phyloP scores from a whole-genome alignment of 2,888 invertebrate species.

The Hesperia comma region DNA sequence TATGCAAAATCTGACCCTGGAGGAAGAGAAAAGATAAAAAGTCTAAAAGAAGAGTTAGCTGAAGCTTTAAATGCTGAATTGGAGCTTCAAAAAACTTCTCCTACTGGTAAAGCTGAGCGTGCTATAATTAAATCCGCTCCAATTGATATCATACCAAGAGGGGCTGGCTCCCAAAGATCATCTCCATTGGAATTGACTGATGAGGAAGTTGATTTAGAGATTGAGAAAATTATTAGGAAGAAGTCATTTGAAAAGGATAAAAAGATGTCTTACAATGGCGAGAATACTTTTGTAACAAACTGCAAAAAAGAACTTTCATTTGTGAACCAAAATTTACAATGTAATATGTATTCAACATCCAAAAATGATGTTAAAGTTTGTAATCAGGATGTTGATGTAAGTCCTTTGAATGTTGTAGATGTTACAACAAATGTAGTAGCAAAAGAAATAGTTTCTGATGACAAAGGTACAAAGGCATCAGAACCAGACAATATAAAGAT shows the following conservation, averaged over 20 bases:
- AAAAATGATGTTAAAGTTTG: conserved; percentile 53
- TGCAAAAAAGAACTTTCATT: conserved; percentile 28
- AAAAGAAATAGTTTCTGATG: conserved; percentile 52
- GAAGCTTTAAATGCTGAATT: conserved; percentile 73
- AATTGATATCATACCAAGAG: conserved; percentile 86
- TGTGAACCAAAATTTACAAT: conserved; percentile 31
- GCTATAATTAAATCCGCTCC: conserved; percentile 86
- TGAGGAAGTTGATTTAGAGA: conserved; percentile 87
- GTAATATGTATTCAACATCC: conserved; percentile 54
- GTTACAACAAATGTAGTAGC: conserved; percentile 50
- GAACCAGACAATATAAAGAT: conserved; percentile 58
- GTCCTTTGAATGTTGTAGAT: conserved; percentile 52
- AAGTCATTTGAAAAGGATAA: conserved; percentile 78
- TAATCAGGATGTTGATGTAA: conserved; percentile 49
- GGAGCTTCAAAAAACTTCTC: conserved; percentile 69
- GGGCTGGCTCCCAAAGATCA: conserved; percentile 78
- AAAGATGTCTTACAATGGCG: conserved; percentile 62
- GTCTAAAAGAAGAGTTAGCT: conserved; percentile 76
- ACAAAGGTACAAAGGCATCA: conserved; percentile 50
- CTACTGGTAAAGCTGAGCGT: conserved; percentile 71
- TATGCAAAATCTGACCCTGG: conserved; percentile 90
- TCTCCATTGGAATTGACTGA: conserved; percentile 85
- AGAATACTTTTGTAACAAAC: conserved; percentile 44
- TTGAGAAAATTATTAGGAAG: conserved; percentile 85
- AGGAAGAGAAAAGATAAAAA: conserved; percentile 83